phyloP scores from a whole-genome alignment of 2,797 vertebrate species.

The Lithobates pipiens region DNA sequence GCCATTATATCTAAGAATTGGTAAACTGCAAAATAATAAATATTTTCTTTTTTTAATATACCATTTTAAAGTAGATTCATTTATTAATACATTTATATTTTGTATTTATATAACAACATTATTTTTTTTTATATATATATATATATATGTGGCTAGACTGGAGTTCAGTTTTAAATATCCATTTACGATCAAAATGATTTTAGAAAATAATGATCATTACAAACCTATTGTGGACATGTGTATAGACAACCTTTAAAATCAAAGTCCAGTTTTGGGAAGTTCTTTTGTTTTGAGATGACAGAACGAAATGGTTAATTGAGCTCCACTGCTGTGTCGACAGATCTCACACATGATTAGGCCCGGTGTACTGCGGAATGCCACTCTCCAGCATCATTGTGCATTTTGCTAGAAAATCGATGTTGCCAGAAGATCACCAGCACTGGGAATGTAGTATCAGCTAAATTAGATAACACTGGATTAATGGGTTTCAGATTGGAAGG shows the following conservation, averaged over 20 bases:
- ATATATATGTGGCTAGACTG: no score
- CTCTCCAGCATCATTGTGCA: slow-evolving; percentile 30
- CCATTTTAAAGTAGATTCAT: no score
- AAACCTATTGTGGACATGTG: no score
- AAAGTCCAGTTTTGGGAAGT: slow-evolving; percentile 3
- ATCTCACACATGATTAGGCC: slow-evolving; percentile 42
- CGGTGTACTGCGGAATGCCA: slow-evolving; percentile 12
- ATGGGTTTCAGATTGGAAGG: slow-evolving; percentile 37
- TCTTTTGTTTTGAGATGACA: slow-evolving; percentile 12
- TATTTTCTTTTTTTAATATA: no score
- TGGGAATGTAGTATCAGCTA: slow-evolving; percentile 37
- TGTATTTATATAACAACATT: no score
- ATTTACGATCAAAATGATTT: no score
- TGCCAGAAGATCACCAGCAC: slow-evolving; percentile 36
- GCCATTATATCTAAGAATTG: no score
- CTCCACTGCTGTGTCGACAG: slow-evolving; percentile 14
- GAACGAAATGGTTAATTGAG: slow-evolving; percentile 30
- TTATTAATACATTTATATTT: no score
- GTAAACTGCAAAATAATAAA: no score
- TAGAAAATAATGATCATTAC: no score
- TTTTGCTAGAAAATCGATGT: slow-evolving; percentile 52
- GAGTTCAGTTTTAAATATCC: no score
- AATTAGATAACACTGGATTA: slow-evolving; percentile 46
- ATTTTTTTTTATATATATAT: no score
- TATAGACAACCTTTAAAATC: neutral